Base-by-base conservation (phyloP, 1,140 invertebrate genomes). In the Pseudomyrmex pallidus region DNA sequence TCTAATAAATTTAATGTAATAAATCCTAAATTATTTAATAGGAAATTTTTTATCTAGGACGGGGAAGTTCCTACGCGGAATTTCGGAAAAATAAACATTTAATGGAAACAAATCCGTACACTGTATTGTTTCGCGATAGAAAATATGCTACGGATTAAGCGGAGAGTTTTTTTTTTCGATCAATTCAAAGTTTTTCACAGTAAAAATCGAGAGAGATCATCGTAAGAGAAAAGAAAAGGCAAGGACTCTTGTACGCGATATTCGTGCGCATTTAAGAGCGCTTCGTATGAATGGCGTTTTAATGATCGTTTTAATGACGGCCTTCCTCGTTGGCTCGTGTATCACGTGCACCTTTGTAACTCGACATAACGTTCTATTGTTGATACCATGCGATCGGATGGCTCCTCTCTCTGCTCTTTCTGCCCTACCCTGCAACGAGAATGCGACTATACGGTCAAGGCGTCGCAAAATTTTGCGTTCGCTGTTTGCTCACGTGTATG, bases 261-360 rank as follows among this genome's bases (percentile, higher is more conserved):
- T 70, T 59, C 15, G 10, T 78, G 22, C 35, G 25, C 17, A 10
- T 25, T 25, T 9, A 70, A 78, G 64, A 52, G 44, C 20, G 54
- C 66, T 17, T 12, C 15, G 54, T 61, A 66, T 70, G 76, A 80
- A 80, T 80, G 66, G 66, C 76, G 76, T 80, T 72, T 80, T 80
- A 80, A 80, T 72, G 66, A 70, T 78, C 64, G 66, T 35, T 35
- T 35, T 35, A 35, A 35, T 35, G 35, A 35, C 54, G 64, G 17
- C 76, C 66, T 80, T 72, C 66, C 66, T 17, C 54, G 15, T 17
- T 61, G 64, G 20, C 44, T 80, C 66, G 22, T 50, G 48, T 77
- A 67, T 77, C 62, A 76, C 74, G 76, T 78, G 64, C 64, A 72
- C 54, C 56, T 80, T 80, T 61, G 56, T 82, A 80, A 76, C 48